Evolutionary conservation across 2,113 vertebrate genomes (phyloP).

Genomic region (Phainopepla nitens): DNA sequence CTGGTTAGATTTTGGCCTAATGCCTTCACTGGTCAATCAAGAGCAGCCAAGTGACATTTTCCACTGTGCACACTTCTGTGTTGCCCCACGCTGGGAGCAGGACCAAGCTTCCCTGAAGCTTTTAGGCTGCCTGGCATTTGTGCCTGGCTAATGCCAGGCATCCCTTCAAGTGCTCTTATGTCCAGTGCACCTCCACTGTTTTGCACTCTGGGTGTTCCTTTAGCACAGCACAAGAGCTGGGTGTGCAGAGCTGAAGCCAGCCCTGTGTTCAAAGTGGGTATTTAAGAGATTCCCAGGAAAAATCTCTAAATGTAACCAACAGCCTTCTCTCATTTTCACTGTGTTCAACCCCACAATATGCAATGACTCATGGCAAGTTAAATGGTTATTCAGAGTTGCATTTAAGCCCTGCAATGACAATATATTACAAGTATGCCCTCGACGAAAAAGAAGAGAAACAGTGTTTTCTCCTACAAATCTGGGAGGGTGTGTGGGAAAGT

Average conservation of each 20-base stretch:
- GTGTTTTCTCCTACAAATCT: background rate
- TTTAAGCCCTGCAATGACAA: background rate
- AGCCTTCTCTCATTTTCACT: background rate
- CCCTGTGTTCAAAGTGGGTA: fast-evolving
- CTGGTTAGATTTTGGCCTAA: background rate
- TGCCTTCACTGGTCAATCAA: fast-evolving
- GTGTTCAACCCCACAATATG: background rate
- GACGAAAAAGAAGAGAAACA: background rate
- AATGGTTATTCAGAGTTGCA: background rate
- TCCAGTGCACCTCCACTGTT: background rate
- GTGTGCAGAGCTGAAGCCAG: background rate
- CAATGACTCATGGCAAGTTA: background rate
- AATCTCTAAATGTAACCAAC: background rate
- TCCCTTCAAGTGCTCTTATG: fast-evolving
- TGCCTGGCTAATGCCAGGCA: background rate
- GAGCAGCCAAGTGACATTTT: background rate
- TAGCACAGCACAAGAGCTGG: background rate
- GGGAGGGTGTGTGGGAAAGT: background rate
- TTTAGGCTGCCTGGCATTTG: background rate
- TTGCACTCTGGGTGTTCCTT: background rate
- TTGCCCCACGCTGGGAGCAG: background rate
- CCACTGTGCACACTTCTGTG: background rate
- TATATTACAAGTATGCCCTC: background rate
- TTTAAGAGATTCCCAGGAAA: background rate
- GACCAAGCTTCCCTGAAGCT: background rate